Base-by-base conservation (phyloP, 2,888 invertebrate species). In the Torymus aiolomorphi region DNA sequence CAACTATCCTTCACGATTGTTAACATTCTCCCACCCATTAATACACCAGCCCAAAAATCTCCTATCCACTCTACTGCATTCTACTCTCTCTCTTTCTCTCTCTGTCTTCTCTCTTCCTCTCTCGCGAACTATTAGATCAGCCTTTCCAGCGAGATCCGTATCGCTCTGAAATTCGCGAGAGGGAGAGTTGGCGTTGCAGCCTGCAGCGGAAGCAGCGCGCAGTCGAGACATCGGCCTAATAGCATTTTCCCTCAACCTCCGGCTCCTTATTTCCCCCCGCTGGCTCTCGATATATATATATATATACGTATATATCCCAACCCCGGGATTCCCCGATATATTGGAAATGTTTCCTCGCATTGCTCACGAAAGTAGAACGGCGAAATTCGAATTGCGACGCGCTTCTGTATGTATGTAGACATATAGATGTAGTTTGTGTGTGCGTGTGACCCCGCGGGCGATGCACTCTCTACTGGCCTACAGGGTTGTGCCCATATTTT, bases 301-400 rank as follows among this genome's bases (percentile, higher is more conserved):
- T 8, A 42, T 73, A n/a, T 18, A n/a, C n/a, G n/a, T n/a, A n/a
- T 24, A 51, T 63, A n/a, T 72, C 72, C 52, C 24, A n/a, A 62
- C 72, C 52, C 24, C 3, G 54, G 42, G 69, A 61, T 69, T 57
- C 76, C 69, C 69, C 76, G 76, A 76, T 73, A 72, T 78, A 78
- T 78, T 78, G 77, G 77, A 78, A 78, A 72, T 78, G 71, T 59
- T 77, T 71, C 14, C 52, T 8, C 31, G 77, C 71, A 65, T 65
- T 66, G 57, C 67, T 13, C 52, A 5, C 57, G 75, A 75, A 75
- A 75, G 67, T 75, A 31, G 75, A 75, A 56, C 62, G 51, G 20
- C 10, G 73, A 42, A 42, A 57, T 56, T 65, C 56, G 73, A 63
- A 73, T 72, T 52, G 57, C 71, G 24, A 13, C 74, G 13, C 71